A percentile compares a stretch with the other conserved stretches of the same genome.
These are phyloP conservation scores for Drosophila rhopaloa DNA, from an alignment of 1,140 invertebrate genomes.

Conservation along the genomic window DNA sequence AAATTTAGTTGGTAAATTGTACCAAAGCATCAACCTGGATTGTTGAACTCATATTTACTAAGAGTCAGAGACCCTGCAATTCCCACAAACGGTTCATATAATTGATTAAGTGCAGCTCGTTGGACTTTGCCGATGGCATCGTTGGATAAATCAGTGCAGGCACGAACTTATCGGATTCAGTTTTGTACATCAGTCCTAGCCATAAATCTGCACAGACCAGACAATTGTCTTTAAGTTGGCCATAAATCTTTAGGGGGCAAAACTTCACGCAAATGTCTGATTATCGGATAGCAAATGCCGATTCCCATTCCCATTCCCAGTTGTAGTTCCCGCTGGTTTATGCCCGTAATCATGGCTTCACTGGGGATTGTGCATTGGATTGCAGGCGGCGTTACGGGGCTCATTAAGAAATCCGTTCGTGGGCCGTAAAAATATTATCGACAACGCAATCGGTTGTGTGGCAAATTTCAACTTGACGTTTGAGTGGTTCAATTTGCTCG, in stretches of 20 bases:
- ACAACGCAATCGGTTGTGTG: slow-evolving; percentile 56
- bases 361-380: slow-evolving; percentile 18
- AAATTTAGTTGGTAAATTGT: too few relatives aligned
- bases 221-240: slow-evolving; percentile 55
- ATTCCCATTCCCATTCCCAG: slow-evolving; percentile 1
- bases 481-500: slow-evolving; percentile 28
- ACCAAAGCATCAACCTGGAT: background rate
- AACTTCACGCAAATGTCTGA: slow-evolving; percentile 52
- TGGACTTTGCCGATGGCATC: slow-evolving; percentile 11
- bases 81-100: slow-evolving; percentile 14
- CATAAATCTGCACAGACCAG: slow-evolving; percentile 59
- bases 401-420: slow-evolving; percentile 77
- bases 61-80: background rate
- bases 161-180: slow-evolving; percentile 19
- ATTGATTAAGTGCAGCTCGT: slow-evolving; percentile 5
- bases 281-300: slow-evolving; percentile 33
- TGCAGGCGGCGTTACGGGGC: slow-evolving; percentile 27
- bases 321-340: slow-evolving; percentile 23
- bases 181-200: slow-evolving; percentile 38
- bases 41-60: background rate
- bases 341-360: slow-evolving; percentile 32
- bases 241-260: slow-evolving; percentile 57
- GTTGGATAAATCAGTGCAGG: slow-evolving; percentile 60
- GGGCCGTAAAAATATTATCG: slow-evolving; percentile 74
- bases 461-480: slow-evolving; percentile 41